A percentile compares a stretch with the other conserved stretches of the same genome.
Conservation (phyloP, 2,797 vertebrate genomes). For the Coracias cyanogaster region DNA sequence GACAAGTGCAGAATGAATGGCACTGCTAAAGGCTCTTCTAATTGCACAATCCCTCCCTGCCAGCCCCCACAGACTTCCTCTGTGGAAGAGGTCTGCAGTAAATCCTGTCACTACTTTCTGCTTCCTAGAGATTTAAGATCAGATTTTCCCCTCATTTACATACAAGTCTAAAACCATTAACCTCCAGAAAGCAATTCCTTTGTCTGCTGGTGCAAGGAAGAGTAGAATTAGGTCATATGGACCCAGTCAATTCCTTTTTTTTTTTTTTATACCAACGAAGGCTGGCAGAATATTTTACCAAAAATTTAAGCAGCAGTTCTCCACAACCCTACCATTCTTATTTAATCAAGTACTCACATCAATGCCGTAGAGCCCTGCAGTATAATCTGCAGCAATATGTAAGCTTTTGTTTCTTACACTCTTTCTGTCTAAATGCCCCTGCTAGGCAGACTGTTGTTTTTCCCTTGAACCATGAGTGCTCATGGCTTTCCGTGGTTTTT, state of each 20-base stretch:
- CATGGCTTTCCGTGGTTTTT: background rate
- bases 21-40: background rate
- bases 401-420: background rate
- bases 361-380: background rate
- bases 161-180: slow-evolving; percentile 51
- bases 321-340: background rate
- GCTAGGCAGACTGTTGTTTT: background rate
- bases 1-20: background rate
- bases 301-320: slow-evolving; percentile 17
- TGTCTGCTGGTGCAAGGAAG: background rate
- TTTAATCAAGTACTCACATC: background rate
- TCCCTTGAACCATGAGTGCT: background rate
- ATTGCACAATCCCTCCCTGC: background rate
- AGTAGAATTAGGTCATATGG: slow-evolving; percentile 29
- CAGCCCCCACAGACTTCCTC: background rate
- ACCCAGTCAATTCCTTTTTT: background rate
- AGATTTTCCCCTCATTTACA: slow-evolving; percentile 46
- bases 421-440: background rate
- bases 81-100: slow-evolving; percentile 11
- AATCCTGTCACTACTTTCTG: background rate
- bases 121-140: slow-evolving; percentile 48
- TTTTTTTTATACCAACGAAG: background rate
- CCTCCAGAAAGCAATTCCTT: slow-evolving; percentile 38
- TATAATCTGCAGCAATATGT: background rate
- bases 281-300: background rate